Base-by-base conservation (phyloP, 2,797 vertebrate genomes). In the Sebastes minor region DNA sequence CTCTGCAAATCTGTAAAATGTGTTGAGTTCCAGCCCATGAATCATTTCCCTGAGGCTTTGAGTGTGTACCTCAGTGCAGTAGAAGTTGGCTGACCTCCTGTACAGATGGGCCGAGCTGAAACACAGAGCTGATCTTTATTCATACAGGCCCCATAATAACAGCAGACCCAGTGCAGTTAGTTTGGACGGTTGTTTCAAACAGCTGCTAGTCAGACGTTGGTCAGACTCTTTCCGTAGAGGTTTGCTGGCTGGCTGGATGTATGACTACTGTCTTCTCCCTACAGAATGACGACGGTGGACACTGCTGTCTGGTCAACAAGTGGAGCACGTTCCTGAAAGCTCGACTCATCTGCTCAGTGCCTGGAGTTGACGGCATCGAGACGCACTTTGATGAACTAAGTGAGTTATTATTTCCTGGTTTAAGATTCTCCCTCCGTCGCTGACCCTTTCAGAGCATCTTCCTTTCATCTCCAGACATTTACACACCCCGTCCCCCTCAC, bases 321-420 rank as follows among this genome's bases (percentile, higher is more conserved):
- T 99, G 99, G 99, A 99, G 99, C 95, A 99, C 98, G 1, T 99
- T 99, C 90, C 95, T 99, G 87, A 99, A 99, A 87, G 98, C 99
- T 0, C 96, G 99, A 4, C 97, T 99, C 0, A 98, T 99, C 92
- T 99, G 99, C 92, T 99, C 99, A 0, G 98, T 99, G 77, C 97
- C 98, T 0, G 98, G 98, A 16, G 95, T 95, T 0, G 99, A 99
- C 0, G 98, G 98, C 81, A 98, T 99, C 0, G 99, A 99, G 93
- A 99, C 99, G 0, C 98, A 99, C 90, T 99, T 99, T 1, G 98
- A 99, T 0, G 99, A 99, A 93, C 97, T 99, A 70, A 96, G 99
- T 99, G 95, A 97, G 99, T 96, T 53, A 66, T 59, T 49, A 13
- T 76, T 64, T 69, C 57, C 27, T 27, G 56, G 23, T 56, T 66